Conservation (phyloP, 1,140 invertebrate species). For the Drosophila watanabei region DNA sequence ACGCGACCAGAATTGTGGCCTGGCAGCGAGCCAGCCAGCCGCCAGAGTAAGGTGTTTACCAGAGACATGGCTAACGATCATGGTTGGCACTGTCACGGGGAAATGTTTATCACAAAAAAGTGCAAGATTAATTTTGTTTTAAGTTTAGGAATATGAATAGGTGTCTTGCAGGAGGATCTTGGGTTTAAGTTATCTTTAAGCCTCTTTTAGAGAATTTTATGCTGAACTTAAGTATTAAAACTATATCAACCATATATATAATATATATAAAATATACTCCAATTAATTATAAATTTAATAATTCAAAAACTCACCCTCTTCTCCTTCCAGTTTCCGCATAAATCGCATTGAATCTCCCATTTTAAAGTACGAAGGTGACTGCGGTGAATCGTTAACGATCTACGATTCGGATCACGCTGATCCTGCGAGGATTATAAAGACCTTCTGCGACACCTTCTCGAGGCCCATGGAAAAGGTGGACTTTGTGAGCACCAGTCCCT, state of each 20-base stretch:
- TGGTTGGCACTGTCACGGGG: not conserved
- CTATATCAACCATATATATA: too few relatives aligned
- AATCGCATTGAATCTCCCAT: constrained; percentile 95
- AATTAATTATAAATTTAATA: not conserved
- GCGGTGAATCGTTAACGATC: constrained; percentile 94
- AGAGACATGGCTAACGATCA: constrained; percentile 4
- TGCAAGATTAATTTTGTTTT: too few relatives aligned
- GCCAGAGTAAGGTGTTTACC: constrained; percentile 19
- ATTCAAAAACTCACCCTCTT: constrained; percentile 1
- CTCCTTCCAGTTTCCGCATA: constrained; percentile 91
- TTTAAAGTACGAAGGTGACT: constrained; percentile 93
- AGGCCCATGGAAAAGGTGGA: constrained; percentile 96
- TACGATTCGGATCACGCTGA: constrained; percentile 94
- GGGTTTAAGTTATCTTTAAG: too few relatives aligned
- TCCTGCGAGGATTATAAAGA: constrained; percentile 94
- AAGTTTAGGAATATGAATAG: not conserved
- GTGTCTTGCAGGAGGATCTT: not conserved
- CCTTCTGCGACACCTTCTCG: constrained; percentile 96
- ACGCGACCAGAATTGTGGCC: constrained; percentile 29
- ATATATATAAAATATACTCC: too few relatives aligned
- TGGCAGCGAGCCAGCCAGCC: constrained; percentile 22
- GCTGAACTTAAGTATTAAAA: too few relatives aligned
- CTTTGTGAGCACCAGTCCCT: constrained; percentile 94
- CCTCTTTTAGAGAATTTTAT: not conserved
- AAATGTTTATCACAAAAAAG: not conserved